Percentiles rank a stretch among this genome's conserved stretches.
Evolutionary conservation across 2,113 vertebrate species (phyloP).

Genomic region (Vidua chalybeata): DNA sequence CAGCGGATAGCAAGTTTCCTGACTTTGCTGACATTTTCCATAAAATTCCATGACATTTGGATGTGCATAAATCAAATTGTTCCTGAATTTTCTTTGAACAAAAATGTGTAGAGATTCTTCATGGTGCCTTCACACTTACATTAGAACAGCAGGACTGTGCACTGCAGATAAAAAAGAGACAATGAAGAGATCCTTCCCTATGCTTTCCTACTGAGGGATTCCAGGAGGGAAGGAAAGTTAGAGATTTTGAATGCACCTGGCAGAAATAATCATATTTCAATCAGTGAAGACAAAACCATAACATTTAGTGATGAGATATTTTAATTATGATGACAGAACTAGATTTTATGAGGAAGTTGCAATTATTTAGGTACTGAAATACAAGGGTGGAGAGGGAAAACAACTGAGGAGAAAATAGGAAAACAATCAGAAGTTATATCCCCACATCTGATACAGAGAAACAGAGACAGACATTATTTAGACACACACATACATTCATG

Average conservation of each 20-base stretch:
- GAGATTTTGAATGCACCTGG: not conserved
- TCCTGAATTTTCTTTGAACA: not conserved
- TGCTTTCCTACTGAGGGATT: not conserved
- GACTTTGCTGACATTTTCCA: not conserved
- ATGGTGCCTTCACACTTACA: not conserved
- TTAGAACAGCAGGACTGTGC: not conserved
- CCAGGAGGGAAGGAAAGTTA: not conserved
- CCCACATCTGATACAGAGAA: not conserved
- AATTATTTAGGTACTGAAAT: not conserved
- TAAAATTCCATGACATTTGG: not conserved
- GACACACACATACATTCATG: not conserved
- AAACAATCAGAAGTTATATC: not conserved
- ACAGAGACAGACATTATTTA: not conserved
- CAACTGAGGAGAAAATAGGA: not conserved
- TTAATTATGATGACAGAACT: not conserved
- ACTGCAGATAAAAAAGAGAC: not conserved
- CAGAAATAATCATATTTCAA: not conserved
- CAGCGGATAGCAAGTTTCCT: not conserved
- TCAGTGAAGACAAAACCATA: not conserved
- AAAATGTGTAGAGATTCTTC: not conserved
- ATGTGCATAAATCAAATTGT: not conserved
- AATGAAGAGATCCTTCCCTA: not conserved
- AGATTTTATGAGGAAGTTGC: not conserved
- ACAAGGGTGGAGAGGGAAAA: not conserved
- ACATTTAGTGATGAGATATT: not conserved